Base-by-base conservation (phyloP, 2,888 invertebrate genomes). In the Diploptera punctata region DNA sequence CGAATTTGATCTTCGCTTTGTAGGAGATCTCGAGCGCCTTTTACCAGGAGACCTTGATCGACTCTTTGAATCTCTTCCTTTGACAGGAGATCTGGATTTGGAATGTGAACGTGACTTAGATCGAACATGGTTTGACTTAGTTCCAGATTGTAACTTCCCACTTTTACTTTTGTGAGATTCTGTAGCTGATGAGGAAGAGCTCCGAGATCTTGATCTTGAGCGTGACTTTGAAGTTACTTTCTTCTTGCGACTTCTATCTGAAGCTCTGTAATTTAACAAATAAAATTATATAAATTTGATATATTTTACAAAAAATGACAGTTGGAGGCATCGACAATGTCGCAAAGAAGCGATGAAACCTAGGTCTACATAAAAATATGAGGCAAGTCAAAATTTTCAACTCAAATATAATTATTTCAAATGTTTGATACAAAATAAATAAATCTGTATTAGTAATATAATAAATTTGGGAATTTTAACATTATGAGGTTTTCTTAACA, bases 91-190 rank as follows among this genome's bases (percentile, higher is more conserved):
- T 71, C 79, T 78, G 24, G 78, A 79, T 21, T 81, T 80, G 1
- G 81, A 81, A 49, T 81, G 81, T 21, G 79, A 79, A 10, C 78
- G 76, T 54, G 79, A 81, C 33, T 79, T 77, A 0, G 81, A 65
- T 24, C 47, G 80, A 52, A 81, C 81, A 80, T 67, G 68, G 19
- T 69, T 69, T n/a, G 69, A 24, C 26, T 69, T 69, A 4, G 67
- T 9, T 29, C 38, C 57, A 16, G 19, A 24, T 57, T 57, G 47
- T 21, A 43, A 43, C 13, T 62, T 62, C 1, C 43, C 44, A 26
- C 60, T 18, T 69, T 69, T 69, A 18, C 69, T 57, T 26, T 60
- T 69, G 24, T 54, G 57, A 13, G 69, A 69, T 57, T 69, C 69
- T 29, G 54, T n/a, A 60, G 57, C 57, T 13, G 54, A 52, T 29